Evolutionary conservation across 2,797 vertebrate genomes (phyloP).

Genomic region (Diplodus sargus): DNA sequence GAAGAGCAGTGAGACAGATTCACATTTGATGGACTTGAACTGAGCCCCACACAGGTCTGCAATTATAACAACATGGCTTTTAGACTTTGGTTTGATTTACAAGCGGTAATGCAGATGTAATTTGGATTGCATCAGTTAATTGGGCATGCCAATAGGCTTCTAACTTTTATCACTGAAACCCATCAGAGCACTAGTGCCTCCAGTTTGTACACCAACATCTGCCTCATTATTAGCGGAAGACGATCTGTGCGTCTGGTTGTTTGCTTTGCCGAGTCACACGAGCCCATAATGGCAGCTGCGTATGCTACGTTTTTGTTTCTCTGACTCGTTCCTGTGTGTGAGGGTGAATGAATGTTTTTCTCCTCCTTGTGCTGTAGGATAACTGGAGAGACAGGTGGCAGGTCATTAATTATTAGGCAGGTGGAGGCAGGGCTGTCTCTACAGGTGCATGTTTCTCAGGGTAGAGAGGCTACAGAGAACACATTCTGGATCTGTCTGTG

Average conservation of each 20-base stretch:
- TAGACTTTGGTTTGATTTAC: background rate
- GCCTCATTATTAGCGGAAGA: too few relatives aligned
- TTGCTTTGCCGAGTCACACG: background rate
- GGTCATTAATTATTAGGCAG: background rate
- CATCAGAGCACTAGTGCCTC: background rate
- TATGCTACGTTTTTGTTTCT: too few relatives aligned
- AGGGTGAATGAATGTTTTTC: too few relatives aligned
- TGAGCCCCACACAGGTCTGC: background rate
- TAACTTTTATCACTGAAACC: background rate
- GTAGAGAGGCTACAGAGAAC: background rate
- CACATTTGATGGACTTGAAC: background rate
- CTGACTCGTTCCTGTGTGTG: too few relatives aligned
- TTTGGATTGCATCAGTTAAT: background rate
- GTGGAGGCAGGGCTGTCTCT: background rate
- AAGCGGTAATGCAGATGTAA: background rate
- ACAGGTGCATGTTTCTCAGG: background rate
- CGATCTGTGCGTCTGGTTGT: background rate
- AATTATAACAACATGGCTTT: background rate
- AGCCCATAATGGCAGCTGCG: background rate
- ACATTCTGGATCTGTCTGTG: background rate
- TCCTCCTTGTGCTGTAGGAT: background rate
- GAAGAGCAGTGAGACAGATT: background rate
- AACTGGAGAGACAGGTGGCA: background rate
- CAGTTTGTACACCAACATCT: background rate
- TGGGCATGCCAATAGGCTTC: background rate